Conservation (phyloP, 2,888 invertebrate species). For the Microplitis manilae region DNA sequence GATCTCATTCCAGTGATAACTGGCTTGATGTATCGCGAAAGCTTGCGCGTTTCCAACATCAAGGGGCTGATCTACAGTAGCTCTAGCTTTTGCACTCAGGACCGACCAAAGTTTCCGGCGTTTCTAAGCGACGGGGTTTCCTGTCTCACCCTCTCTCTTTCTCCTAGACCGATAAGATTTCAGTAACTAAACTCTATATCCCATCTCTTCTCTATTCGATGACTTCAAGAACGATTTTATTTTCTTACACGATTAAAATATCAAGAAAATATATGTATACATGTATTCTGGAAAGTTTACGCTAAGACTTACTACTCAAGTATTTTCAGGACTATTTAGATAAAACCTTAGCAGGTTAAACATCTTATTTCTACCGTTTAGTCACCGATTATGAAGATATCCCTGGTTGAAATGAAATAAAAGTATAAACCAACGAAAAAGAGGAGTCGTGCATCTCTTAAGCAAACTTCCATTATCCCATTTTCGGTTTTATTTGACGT, state of each 20-base stretch:
- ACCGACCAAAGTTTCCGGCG: constrained; percentile 34
- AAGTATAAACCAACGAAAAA: not conserved
- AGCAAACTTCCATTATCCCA: constrained; percentile 34
- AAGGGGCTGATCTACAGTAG: constrained; percentile 22
- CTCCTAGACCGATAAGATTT: constrained; percentile 32
- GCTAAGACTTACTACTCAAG: constrained; percentile 15
- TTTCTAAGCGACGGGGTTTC: constrained; percentile 25
- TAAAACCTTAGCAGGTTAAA: not conserved
- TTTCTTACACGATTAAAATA: constrained; percentile 24
- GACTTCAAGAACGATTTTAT: constrained; percentile 20
- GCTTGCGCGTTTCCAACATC: constrained; percentile 40
- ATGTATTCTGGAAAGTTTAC: constrained; percentile 8
- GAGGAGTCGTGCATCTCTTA: constrained; percentile 10
- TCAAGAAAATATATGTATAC: constrained; percentile 1
- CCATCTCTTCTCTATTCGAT: constrained; percentile 14
- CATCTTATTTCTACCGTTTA: not conserved
- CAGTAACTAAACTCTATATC: constrained; percentile 38
- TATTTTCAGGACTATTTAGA: not conserved
- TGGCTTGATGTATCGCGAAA: constrained; percentile 64
- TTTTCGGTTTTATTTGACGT: constrained; percentile 31
- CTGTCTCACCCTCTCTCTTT: not conserved
- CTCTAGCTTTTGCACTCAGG: constrained; percentile 10
- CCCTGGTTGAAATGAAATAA: not conserved
- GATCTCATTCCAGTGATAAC: constrained; percentile 67
- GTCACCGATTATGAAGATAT: not conserved